Evolutionary conservation across 2,888 invertebrate species (phyloP).

Genomic region (Entomobrya proxima): DNA sequence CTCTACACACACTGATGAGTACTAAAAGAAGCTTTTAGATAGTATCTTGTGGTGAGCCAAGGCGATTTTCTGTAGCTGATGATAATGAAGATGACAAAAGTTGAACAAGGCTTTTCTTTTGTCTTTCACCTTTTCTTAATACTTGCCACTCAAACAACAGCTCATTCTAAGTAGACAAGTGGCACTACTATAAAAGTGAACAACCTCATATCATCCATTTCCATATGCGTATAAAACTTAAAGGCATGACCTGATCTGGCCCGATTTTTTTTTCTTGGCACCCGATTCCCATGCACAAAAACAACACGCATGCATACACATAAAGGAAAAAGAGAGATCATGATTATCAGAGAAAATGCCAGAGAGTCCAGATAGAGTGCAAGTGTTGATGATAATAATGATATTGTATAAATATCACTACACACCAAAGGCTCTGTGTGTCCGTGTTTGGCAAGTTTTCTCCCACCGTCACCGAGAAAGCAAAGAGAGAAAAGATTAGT

Average conservation of each 20-base stretch:
- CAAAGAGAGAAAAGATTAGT: constrained; percentile 29
- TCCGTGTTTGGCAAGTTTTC: constrained; percentile 30
- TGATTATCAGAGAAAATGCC: too few relatives aligned
- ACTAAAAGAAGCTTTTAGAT: neutral
- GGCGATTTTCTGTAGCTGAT: neutral
- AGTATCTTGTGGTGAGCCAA: neutral
- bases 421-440: constrained; percentile 4
- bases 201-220: neutral
- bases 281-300: neutral
- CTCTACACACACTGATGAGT: neutral
- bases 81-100: constrained; percentile 45
- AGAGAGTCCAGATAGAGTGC: neutral
- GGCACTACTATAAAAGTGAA: neutral
- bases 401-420: constrained; percentile 11
- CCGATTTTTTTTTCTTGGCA: neutral
- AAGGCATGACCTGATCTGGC: neutral
- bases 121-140: neutral
- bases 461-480: neutral
- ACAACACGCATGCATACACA: constrained; percentile 5
- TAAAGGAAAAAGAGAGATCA: neutral
- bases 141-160: constrained; percentile 19
- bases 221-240: neutral
- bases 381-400: neutral
- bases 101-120: constrained; percentile 12
- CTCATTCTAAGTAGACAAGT: neutral